Base-by-base conservation (phyloP, 2,888 invertebrate genomes). In the Cantharis lateralis region DNA sequence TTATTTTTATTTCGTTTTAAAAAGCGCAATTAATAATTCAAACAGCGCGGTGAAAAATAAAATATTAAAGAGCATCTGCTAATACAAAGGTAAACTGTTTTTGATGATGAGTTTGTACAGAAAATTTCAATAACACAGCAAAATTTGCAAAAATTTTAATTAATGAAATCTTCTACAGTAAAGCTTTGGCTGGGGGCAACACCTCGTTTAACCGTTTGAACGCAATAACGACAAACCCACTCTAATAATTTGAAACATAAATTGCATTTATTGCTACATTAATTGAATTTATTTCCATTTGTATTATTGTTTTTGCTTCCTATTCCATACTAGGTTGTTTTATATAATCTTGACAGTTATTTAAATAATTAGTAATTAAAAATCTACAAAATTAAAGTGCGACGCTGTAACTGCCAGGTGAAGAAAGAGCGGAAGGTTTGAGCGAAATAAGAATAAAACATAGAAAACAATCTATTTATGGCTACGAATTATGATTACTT, bases 251-350 rank as follows among this genome's bases (percentile, higher is more conserved):
- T 75, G 76, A 75, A 79, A 71, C 81, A 81, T 81, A 81, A 81
- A 80, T 81, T 80, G 77, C 77, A 80, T 80, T 81, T 80, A 81
- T 80, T 77, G 81, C 80, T 77, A 80, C 80, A 79, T 79, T 78
- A 81, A 81, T 80, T 81, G 80, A 80, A 81, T 81, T 81, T 81
- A 80, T 81, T 80, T 77, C 76, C 81, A 76, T 78, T 76, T 77
- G 79, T 76, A 73, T 77, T 80, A 79, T 74, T 78, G 78, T 74
- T 75, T 75, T 71, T 66, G 64, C 24, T 66, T 66, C 64, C 20
- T 66, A 66, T 66, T 66, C 24, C n/a, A n/a, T n/a, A 20, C 20
- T 18, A 66, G 24, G 11, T 66, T 66, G 24, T 66, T 66, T 66
- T 66, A 66, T 24, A 66, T 66, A 66, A 66, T 66, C 64, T 66